A percentile compares a stretch with the other conserved stretches of the same genome.
Evolutionary conservation across 2,888 invertebrate genomes (phyloP).

Genomic region (Apamea epomidion): DNA sequence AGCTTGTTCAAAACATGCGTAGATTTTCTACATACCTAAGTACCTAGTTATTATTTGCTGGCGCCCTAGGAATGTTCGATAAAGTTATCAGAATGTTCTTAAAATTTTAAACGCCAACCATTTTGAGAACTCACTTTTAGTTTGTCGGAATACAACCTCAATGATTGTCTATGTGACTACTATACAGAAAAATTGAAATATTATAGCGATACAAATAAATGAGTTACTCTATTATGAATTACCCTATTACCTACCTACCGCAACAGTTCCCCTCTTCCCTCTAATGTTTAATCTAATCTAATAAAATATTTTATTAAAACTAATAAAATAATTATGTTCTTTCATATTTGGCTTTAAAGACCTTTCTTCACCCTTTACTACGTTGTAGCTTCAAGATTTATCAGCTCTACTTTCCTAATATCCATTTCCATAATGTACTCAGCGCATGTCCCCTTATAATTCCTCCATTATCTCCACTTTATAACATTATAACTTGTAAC

Average conservation of each 20-base stretch:
- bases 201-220: too few relatives aligned
- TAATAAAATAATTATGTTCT: background rate
- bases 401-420: background rate
- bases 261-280: too few relatives aligned
- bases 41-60: background rate
- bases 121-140: background rate
- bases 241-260: too few relatives aligned
- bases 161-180: too few relatives aligned
- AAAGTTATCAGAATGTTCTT: background rate
- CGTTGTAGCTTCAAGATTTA: background rate
- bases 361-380: background rate
- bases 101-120: background rate
- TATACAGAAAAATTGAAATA: too few relatives aligned
- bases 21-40: background rate
- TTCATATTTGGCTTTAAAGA: background rate
- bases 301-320: background rate
- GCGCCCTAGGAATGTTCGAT: background rate
- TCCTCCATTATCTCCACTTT: conserved; percentile 6
- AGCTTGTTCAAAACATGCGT: conserved; percentile 4
- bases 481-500: conserved; percentile 22
- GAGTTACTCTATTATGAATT: too few relatives aligned
- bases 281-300: too few relatives aligned
- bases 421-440: background rate
- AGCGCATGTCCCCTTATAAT: background rate
- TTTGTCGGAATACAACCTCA: background rate